Percentiles rank a stretch among this genome's conserved stretches.
Evolutionary conservation across 2,797 vertebrate species (phyloP).

Genomic region (Enteromius viviparus): DNA sequence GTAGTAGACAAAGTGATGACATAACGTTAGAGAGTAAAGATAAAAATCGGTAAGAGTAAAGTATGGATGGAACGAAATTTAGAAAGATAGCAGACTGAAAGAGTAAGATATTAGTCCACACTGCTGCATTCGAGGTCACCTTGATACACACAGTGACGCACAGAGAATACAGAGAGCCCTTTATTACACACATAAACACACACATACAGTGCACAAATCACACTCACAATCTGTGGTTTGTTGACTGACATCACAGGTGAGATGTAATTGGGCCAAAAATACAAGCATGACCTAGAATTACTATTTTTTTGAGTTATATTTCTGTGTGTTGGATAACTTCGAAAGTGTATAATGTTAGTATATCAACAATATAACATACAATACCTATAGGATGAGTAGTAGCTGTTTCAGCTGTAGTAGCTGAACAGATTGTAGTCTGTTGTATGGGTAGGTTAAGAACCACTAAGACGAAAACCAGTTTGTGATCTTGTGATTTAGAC

Average conservation of each 20-base stretch:
- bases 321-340: background rate
- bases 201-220: background rate
- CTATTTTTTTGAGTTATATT: background rate
- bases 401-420: too few relatives aligned
- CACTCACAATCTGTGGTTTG: background rate
- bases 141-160: conserved; percentile 34
- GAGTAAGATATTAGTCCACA: conserved; percentile 1
- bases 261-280: background rate
- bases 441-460: background rate
- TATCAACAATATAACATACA: background rate
- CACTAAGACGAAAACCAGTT: background rate
- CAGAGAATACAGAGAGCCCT: conserved; percentile 12
- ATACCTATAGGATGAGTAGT: background rate
- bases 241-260: conserved; percentile 2
- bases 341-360: background rate
- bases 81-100: background rate
- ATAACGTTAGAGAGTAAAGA: background rate
- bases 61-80: background rate
- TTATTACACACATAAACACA: too few relatives aligned
- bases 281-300: background rate
- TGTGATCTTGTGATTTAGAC: conserved; percentile 17
- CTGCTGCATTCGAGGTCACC: conserved; percentile 46
- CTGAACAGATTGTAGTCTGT: background rate
- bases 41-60: background rate
- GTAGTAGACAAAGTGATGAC: background rate